These are phyloP conservation scores for Crypturellus tataupa DNA, from an alignment of 2,797 vertebrate genomes.

Conservation along the genomic window DNA sequence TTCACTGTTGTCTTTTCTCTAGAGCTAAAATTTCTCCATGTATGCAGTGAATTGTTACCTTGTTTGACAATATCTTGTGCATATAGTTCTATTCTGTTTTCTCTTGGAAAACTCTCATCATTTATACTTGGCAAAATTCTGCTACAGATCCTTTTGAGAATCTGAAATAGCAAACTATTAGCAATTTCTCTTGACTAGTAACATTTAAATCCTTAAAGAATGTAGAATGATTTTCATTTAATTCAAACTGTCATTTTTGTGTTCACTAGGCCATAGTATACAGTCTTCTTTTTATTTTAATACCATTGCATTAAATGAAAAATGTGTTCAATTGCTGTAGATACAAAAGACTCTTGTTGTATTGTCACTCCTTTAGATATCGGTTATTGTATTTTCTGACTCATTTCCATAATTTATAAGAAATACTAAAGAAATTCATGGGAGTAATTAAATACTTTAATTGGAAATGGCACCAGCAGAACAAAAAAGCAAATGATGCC, in stretches of 20 bases:
- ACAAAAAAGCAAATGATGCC: background rate
- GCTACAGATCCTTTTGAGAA: background rate
- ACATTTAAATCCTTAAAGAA: background rate
- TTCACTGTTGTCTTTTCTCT: background rate
- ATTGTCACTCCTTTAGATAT: slow-evolving; percentile 1
- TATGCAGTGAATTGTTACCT: background rate
- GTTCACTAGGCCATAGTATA: background rate
- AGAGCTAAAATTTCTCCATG: background rate
- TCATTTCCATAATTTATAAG: background rate
- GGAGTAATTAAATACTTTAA: slow-evolving; percentile 13
- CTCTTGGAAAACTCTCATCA: background rate
- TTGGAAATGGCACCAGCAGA: background rate
- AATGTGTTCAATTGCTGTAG: background rate
- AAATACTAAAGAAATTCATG: background rate
- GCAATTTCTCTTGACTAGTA: background rate
- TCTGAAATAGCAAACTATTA: background rate
- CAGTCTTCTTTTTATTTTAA: background rate
- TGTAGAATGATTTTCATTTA: background rate
- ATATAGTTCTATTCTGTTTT: background rate
- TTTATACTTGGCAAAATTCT: background rate
- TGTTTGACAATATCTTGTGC: background rate
- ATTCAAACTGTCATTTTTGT: background rate
- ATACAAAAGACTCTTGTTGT: background rate
- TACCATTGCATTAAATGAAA: background rate
- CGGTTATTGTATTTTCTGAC: background rate